Base-by-base conservation (phyloP, 1,140 invertebrate species). In the Stegodyphus mimosarum region DNA sequence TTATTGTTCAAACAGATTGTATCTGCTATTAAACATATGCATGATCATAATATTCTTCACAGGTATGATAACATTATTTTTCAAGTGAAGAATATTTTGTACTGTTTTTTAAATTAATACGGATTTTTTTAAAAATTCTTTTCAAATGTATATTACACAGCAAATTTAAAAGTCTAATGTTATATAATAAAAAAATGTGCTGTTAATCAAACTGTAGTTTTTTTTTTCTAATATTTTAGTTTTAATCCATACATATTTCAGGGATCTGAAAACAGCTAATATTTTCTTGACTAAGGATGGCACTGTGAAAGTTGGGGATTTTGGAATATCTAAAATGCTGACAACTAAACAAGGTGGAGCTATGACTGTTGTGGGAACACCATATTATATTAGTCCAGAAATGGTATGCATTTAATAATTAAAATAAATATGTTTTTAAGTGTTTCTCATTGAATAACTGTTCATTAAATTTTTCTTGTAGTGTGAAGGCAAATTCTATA, bases 381-480 rank as follows among this genome's bases (percentile, higher is more conserved):
- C 95, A 4, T 95, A 95, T 90, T 95, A 95, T 89, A 94, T 95
- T 84, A 95, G 94, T 89, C 95, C 95, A 5, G 95, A 95, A 90
- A 95, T 95, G 94, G 94, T 94, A 91, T 60, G 55, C 9, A 2
- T 10, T 60, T 2, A 13, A 33, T 81, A n/a, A 11, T 87, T 17
- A 72, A 50, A 33, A 3, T 33, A 33, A 33, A 33, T 33, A 33
- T 33, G 33, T 33, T 33, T 33, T 33, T 33, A 33, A 33, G 3
- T 33, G 15, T 69, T 86, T 55, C 74, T 85, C 4, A 48, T 70
- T 11, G 18, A 48, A 70, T n/a, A 17, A 6, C 48, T 70, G 11
- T 33, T 73, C 4, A 73, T 73, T 18, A 6, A 15, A 75, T 60
- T 74, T 72, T 67, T 86, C 83, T 90, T 91, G 18, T 88, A 95